A percentile compares a stretch with the other conserved stretches of the same genome.
These are phyloP conservation scores for Rutilus rutilus DNA, from an alignment of 2,113 vertebrate species.

Conservation along the genomic window DNA sequence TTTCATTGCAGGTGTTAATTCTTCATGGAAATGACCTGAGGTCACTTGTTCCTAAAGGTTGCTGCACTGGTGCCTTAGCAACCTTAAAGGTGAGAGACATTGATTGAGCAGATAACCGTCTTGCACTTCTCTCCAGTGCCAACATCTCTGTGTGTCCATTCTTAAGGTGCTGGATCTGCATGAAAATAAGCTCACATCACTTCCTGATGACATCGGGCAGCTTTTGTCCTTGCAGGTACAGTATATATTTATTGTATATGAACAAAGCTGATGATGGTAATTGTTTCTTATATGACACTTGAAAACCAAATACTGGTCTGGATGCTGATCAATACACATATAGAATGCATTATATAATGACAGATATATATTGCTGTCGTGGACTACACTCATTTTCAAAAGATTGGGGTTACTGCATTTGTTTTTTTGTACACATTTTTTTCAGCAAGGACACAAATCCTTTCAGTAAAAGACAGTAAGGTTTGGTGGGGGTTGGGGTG, in stretches of 20 bases:
- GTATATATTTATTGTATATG: constrained; percentile 68
- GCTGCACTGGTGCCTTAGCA: constrained; percentile 77
- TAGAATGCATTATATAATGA: background rate
- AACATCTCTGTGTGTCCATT: constrained; percentile 11
- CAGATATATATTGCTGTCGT: background rate
- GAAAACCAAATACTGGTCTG: background rate
- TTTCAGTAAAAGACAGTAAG: background rate
- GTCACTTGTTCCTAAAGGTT: constrained; percentile 85
- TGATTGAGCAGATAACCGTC: background rate
- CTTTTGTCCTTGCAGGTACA: constrained; percentile 82
- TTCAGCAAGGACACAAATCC: background rate
- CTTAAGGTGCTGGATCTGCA: constrained; percentile 92
- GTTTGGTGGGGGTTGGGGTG: no score
- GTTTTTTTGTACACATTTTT: background rate
- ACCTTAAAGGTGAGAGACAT: constrained; percentile 84
- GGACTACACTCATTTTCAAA: background rate
- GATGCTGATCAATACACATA: background rate
- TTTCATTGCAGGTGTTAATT: constrained; percentile 83
- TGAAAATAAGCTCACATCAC: constrained; percentile 83
- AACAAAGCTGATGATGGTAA: background rate
- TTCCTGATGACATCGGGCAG: constrained; percentile 88
- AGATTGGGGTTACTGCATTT: background rate
- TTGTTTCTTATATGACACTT: background rate
- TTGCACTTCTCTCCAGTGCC: background rate
- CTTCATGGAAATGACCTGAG: constrained; percentile 86